Evolutionary conservation across 2,797 vertebrate genomes (phyloP), one percentile per base, ranked within the genome.

Genomic region (Denticeps clupeoides): DNA sequence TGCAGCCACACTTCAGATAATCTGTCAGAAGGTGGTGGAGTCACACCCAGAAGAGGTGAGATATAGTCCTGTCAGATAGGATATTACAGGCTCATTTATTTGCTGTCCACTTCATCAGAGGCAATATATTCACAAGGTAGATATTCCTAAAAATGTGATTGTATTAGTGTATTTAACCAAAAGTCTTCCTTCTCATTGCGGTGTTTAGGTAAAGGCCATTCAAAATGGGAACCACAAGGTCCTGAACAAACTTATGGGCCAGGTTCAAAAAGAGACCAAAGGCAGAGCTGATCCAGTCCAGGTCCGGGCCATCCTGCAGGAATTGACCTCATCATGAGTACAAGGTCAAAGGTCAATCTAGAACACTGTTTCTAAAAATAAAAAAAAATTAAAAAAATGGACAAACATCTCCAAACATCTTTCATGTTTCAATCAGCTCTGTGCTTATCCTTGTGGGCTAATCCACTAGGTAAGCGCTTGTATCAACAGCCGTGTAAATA

Each of bases 211-310:
- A 44, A 64, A 26, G 35, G 87, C 80, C 1, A 70, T 95, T 73
- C 87, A 78, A 65, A 69, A 59, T 1, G 91, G 90, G 57, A 93
- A 95, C 70, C 64, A 21, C 15, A 94, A 86, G 63, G 88, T 91
- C 15, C 62, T 97, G 45, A 97, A 99, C 63, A 97, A 85, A 62
- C 75, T 99, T 59, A 90, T 97, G 16, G 93, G 94, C 1, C 58
- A 87, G 52, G 88, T 95, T 47, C 89, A 90, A 63, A 93, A 67
- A 61, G 77, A 87, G 21, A 89, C 87, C 11, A 80, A 80, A 56
- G 86, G 82, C 19, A 74, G 89, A 47, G 85, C 89, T 0, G 88
- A 89, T 37, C 89, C 93, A 0, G 65, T 79, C 4, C 55, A 79
- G 53, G 82, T 97, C 57, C 89, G 79, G 64, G 54, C 73, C 1